Evolutionary conservation across 2,888 invertebrate species (phyloP).

Genomic region (Melanargia galathea): DNA sequence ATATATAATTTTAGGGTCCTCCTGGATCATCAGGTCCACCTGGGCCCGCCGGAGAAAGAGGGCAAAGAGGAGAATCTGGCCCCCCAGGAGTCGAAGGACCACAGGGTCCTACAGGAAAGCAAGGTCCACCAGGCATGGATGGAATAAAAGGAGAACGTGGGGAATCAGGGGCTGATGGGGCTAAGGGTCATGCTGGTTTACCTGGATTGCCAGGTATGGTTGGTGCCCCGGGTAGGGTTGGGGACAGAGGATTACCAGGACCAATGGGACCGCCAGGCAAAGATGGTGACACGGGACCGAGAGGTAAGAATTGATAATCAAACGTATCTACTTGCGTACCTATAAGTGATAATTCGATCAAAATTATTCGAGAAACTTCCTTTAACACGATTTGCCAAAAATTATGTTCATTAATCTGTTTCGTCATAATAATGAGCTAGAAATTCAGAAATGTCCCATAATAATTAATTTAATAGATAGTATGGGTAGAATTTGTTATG

Average conservation of each 20-base stretch:
- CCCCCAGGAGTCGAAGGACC: constrained; percentile 89
- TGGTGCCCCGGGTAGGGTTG: constrained; percentile 85
- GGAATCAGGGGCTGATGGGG: constrained; percentile 86
- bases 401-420: no score
- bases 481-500: no score
- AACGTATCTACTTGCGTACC: no score
- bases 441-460: no score
- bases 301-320: constrained; percentile 74
- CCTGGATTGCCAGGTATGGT: constrained; percentile 91
- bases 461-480: no score
- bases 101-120: constrained; percentile 89
- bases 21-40: constrained; percentile 84
- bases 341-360: no score
- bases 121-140: constrained; percentile 88
- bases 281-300: constrained; percentile 87
- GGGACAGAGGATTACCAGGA: constrained; percentile 87
- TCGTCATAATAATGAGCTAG: no score
- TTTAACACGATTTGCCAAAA: no score
- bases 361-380: no score
- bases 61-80: constrained; percentile 87
- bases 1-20: constrained; percentile 82
- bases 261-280: constrained; percentile 87
- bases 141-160: constrained; percentile 85
- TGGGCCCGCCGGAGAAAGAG: constrained; percentile 87
- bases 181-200: constrained; percentile 92